phyloP scores from a whole-genome alignment of 2,888 invertebrate genomes.

The Tenthredo notha region DNA sequence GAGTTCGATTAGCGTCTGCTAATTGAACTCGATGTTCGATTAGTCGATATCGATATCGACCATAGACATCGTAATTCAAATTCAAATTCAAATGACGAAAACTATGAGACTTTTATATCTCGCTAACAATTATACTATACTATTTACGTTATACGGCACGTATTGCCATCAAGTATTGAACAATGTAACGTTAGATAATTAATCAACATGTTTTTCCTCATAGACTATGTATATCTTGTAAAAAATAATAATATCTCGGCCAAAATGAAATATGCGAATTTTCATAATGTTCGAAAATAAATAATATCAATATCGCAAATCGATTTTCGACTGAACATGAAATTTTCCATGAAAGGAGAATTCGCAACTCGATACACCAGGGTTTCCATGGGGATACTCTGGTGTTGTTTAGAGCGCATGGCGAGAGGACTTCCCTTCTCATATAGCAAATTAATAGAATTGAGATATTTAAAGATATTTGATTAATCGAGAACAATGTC shows the following conservation, averaged over 20 bases:
- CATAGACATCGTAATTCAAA: neutral
- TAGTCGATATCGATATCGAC: neutral
- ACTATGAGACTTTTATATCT: neutral
- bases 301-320: too few relatives aligned
- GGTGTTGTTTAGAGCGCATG: slow-evolving; percentile 53
- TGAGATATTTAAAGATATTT: slow-evolving; percentile 20
- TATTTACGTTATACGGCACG: neutral
- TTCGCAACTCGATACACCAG: slow-evolving; percentile 4
- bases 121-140: neutral
- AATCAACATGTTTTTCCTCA: neutral
- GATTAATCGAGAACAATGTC: slow-evolving; percentile 41
- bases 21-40: slow-evolving; percentile 3
- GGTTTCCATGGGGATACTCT: slow-evolving; percentile 55
- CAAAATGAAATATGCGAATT: neutral
- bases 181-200: neutral
- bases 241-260: neutral
- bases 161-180: neutral
- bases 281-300: neutral
- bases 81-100: slow-evolving; percentile 26
- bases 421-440: neutral
- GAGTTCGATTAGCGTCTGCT: slow-evolving; percentile 30
- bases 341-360: neutral
- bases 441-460: neutral
- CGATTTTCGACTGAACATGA: too few relatives aligned
- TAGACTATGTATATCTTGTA: neutral